Base-by-base conservation (phyloP, 1,140 invertebrate species). In the Diabrotica virgifera region DNA sequence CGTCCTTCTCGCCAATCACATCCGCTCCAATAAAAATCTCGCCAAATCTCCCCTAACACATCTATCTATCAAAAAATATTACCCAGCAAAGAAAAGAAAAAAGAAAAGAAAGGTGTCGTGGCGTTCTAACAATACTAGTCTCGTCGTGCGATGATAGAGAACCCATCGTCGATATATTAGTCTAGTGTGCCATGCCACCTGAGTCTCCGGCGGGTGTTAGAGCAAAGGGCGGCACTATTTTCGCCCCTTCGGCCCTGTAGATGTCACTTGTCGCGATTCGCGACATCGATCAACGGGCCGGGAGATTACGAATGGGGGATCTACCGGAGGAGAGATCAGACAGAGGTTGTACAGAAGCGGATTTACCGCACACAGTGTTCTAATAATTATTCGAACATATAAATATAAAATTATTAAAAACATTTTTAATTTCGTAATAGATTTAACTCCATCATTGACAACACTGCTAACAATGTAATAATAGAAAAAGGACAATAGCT, bases 231-330 rank as follows among this genome's bases (percentile, higher is more conserved):
- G 40, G 40, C 40, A 46, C 40, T 10, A 46, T 46, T 46, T 46
- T 46, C 40, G n/a, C 40, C 55, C 36, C 37, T 57, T 37, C 55
- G 9, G 24, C 36, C 36, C 36, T 37, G 24, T 11, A 14, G 36
- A 12, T 37, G 55, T 57, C 55, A 57, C 10, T 57, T 12, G 55
- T n/a, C 55, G 55, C 35, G 36, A n/a, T 57, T 57, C 36, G 36
- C 36, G 55, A 57, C 55, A 57, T 57, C 36, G 55, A 57, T 57
- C 55, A 57, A 57, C 55, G 55, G 55, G 52, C n/a, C 36, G 7
- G 55, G 36, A 40, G 55, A 57, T 57, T 57, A 57, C 24, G 36
- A 6, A 57, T 57, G n/a, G 24, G 55, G n/a, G 5, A 46, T 8
- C 40, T 46, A 46, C 8, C 40, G n/a, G 40, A 46, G 40, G 3